Evolutionary conservation across 2,888 invertebrate genomes (phyloP).

Genomic region (Pterobdella sp.): DNA sequence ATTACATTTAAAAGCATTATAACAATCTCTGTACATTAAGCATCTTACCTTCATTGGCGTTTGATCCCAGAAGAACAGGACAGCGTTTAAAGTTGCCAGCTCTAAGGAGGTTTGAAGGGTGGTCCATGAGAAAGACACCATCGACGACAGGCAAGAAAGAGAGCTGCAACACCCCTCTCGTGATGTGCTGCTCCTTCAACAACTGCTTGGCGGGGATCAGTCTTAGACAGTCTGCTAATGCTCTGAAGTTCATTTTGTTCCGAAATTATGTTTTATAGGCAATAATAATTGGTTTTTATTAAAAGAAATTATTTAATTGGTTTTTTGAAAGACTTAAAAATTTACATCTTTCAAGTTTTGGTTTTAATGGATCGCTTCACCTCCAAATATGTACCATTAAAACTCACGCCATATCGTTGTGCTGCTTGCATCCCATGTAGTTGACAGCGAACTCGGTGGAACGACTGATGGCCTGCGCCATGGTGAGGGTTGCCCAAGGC

Average conservation of each 20-base stretch:
- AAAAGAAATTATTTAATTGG: no score
- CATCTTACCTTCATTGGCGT: slow-evolving; percentile 70
- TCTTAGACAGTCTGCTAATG: slow-evolving; percentile 35
- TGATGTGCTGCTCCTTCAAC: slow-evolving; percentile 38
- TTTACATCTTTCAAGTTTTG: no score
- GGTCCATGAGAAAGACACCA: slow-evolving; percentile 79
- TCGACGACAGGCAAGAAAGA: slow-evolving; percentile 92
- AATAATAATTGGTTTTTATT: no score
- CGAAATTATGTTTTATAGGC: no score
- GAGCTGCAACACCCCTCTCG: slow-evolving; percentile 65
- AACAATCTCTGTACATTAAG: not conserved
- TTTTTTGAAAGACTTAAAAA: no score
- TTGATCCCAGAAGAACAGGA: slow-evolving; percentile 81
- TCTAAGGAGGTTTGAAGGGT: slow-evolving; percentile 60
- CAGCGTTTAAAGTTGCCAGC: slow-evolving; percentile 83
- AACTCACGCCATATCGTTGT: slow-evolving; percentile 31
- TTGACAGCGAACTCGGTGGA: slow-evolving; percentile 65
- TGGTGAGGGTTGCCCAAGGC: slow-evolving; percentile 81
- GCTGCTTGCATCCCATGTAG: slow-evolving; percentile 32
- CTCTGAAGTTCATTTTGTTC: no score
- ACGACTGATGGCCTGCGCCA: slow-evolving; percentile 69
- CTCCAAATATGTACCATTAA: no score
- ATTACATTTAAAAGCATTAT: no score
- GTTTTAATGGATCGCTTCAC: no score
- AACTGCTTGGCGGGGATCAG: slow-evolving; percentile 34